Base-by-base conservation (phyloP, 2,797 vertebrate species). In the Ctenochaetus hawaiiensis region DNA sequence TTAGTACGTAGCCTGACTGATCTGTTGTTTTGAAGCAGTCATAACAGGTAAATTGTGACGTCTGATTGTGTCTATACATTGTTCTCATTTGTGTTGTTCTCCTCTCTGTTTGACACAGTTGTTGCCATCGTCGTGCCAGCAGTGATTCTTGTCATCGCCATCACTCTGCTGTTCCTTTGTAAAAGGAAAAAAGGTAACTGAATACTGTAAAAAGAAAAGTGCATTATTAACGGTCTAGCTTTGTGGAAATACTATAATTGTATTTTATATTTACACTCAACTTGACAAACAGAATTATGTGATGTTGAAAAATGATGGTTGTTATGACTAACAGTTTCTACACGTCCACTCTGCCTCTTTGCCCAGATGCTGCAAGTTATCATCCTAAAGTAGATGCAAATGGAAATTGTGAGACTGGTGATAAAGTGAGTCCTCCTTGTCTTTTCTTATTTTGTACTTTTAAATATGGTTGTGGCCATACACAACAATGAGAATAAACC, bases 381-480 rank as follows among this genome's bases (percentile, higher is more conserved):
- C 4, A 22, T 20, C 51, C 51, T 45, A 89, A 87, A 81, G 54
- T 88, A n/a, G 91, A 92, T 84, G 75, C 88, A 84, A 94, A 93
- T 76, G 92, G 89, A 60, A 93, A 91, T 41, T 85, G 83, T 67
- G 73, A 92, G 26, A 82, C 48, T 44, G 62, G 8, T 22, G 71
- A 82, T 45, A 49, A 88, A 74, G 93, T 94, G 66, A 89, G 93
- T 83, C 47, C 53, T 23, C 8, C 8, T 66, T 57, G 1, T 13
- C 5, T 59, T 69, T 18, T 76, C 7, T 17, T 69, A 16, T 54
- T 17, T 2, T 56, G 10, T 43, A 12, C 43, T 4, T 67, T 47
- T 17, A 14, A 71, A 22, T 17, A 23, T 16, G 23, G 6, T 6
- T 71, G 6, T 71, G 10, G 9, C 10, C 0, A 16, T 44, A 48